Percentiles rank a stretch among this genome's conserved stretches.
Conservation (phyloP, 2,888 invertebrate genomes). For the Notodonta ziczac region DNA sequence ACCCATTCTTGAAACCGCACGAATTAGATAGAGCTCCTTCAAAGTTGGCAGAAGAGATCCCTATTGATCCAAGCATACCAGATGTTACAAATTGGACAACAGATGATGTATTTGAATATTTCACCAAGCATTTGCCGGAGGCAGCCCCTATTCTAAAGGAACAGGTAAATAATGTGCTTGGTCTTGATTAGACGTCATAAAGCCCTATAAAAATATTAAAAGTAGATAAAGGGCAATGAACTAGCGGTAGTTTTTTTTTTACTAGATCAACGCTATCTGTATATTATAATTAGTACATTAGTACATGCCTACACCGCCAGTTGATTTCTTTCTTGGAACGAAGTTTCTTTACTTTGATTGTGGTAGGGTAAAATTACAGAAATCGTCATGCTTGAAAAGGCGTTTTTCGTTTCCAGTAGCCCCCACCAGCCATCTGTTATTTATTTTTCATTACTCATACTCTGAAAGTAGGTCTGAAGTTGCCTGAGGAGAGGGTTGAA, state of each 20-base stretch:
- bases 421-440: no score
- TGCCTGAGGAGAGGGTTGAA: no score
- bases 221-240: slow-evolving; percentile 8
- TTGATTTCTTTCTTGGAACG: no score
- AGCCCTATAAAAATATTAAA: not conserved
- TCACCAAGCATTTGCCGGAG: slow-evolving; percentile 90
- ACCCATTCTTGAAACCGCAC: slow-evolving; percentile 77
- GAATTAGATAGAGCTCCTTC: slow-evolving; percentile 74
- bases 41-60: slow-evolving; percentile 68
- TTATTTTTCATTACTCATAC: no score
- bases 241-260: slow-evolving; percentile 1
- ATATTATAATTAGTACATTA: not conserved
- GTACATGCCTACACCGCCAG: no score
- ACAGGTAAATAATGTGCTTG: slow-evolving; percentile 84
- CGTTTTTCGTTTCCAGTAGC: no score
- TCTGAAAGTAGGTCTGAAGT: no score
- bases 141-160: slow-evolving; percentile 92
- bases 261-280: no score
- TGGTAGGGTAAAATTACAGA: no score
- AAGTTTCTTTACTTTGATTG: no score
- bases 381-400: no score
- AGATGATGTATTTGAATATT: slow-evolving; percentile 92
- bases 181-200: not conserved
- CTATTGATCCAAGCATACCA: slow-evolving; percentile 88
- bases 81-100: slow-evolving; percentile 93